phyloP scores from a whole-genome alignment of 2,113 vertebrate species.

The Ceuthmochares aereus region DNA sequence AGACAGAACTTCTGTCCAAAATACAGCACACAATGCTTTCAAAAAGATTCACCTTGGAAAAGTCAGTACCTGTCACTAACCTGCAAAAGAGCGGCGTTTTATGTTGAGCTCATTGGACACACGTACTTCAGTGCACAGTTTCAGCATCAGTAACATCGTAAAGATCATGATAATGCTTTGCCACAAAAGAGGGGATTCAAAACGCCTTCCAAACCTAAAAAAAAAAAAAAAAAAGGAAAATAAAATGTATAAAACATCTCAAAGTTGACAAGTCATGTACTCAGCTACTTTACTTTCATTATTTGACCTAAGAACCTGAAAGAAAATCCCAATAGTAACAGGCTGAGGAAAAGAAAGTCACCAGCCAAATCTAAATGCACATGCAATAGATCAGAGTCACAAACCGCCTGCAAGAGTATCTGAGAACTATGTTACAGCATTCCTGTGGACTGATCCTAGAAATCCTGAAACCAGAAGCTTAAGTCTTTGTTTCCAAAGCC shows the following conservation, averaged over 20 bases:
- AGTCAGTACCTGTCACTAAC: slow-evolving; percentile 71
- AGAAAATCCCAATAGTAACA: not conserved
- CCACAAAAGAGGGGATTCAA: slow-evolving; percentile 91
- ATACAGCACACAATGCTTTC: not conserved
- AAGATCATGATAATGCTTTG: slow-evolving; percentile 96
- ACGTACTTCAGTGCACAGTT: slow-evolving; percentile 91
- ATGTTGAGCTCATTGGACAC: slow-evolving; percentile 85
- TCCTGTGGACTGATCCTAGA: not conserved
- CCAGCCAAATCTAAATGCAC: not conserved
- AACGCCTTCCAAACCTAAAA: slow-evolving; percentile 89
- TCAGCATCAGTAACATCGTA: slow-evolving; percentile 95
- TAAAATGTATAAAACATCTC: not conserved
- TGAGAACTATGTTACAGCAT: not conserved
- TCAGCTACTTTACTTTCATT: not conserved
- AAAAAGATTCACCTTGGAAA: not conserved
- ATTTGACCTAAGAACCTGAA: not conserved
- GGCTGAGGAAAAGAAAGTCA: not conserved
- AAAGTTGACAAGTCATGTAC: not conserved
- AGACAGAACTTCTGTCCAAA: not conserved
- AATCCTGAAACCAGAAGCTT: not conserved
- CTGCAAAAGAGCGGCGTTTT: slow-evolving; percentile 90
- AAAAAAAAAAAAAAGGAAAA: not conserved
- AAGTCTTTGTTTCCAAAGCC: not conserved
- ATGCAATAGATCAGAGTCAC: not conserved
- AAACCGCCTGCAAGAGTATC: not conserved